Base-by-base conservation (phyloP, 2,113 vertebrate genomes). In the Helogale parvula region DNA sequence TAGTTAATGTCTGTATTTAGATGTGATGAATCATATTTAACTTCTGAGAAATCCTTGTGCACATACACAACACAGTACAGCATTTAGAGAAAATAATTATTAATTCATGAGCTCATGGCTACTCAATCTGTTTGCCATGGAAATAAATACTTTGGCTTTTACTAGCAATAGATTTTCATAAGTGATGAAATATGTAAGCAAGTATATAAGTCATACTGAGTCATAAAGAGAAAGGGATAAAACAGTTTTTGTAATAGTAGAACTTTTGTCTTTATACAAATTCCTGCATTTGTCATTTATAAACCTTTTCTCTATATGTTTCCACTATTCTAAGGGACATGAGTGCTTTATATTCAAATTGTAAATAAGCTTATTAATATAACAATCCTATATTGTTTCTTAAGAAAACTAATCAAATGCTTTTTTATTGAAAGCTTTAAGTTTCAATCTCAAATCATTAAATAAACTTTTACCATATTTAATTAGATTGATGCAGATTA, bases 391-490 rank as follows among this genome's bases (percentile, higher is more conserved):
- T 52, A 77, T 47, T 95, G 89, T 89, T 74, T 66, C 63, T 96
- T 29, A 5, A 1, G 74, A 94, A 93, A 98, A 91, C 27, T 96
- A 97, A 90, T 97, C 38, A 88, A 95, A 94, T 91, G 3, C 8
- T 95, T 88, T 88, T 21, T 97, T 97, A 31, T 86, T 98, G 76
- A 96, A 97, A 95, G 14, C 0, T 92, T 19, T 95, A 94, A 92
- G 6, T 66, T 97, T 98, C 84, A 95, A 16, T 88, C 17, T 89
- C 45, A 91, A 96, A 68, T 65, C 29, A 29, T 38, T 16, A 72
- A 74, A 84, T 47, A 90, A 96, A 95, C 7, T 85, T 71, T 95
- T 91, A 13, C 31, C 76, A 38, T 29, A 93, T 45, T 92, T 96
- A 92, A 95, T n/a, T 45, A 85, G 23, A 93, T 79, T 50, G 81